A percentile compares a stretch with the other conserved stretches of the same genome.
Conservation (phyloP, 2,797 vertebrate species). For the Sebastes aleutianus region DNA sequence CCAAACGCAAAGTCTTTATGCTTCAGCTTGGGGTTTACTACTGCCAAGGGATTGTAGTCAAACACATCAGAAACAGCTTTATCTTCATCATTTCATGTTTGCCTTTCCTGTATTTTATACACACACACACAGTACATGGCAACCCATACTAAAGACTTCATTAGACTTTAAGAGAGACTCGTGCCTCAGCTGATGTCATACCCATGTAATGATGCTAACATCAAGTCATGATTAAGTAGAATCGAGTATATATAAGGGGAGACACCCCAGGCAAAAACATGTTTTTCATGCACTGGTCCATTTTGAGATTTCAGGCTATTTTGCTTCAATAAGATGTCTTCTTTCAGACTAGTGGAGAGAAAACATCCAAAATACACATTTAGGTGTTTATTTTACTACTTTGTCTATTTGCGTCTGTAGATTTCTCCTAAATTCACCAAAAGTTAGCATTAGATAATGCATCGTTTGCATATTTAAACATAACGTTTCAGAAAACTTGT, state of each 20-base stretch:
- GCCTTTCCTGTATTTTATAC: background rate
- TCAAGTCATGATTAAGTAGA: conserved; percentile 1
- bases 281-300: too few relatives aligned
- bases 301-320: accelerated
- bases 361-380: too few relatives aligned
- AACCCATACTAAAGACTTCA: background rate
- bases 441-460: background rate
- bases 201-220: conserved; percentile 8
- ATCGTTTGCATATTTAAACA: background rate
- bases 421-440: background rate
- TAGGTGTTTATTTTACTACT: background rate
- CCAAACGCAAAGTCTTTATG: conserved; percentile 38
- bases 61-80: conserved; percentile 29
- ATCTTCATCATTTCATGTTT: conserved; percentile 29
- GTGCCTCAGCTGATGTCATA: conserved; percentile 6
- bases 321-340: too few relatives aligned
- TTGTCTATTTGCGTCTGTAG: background rate
- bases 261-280: too few relatives aligned
- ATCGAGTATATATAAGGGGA: background rate
- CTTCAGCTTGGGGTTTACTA: conserved; percentile 31
- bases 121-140: background rate
- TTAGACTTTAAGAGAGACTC: background rate
- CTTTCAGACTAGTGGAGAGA: too few relatives aligned
- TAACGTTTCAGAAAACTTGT: background rate
- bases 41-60: conserved; percentile 38